These are phyloP conservation scores for Hafferia zeledoni DNA, from an alignment of 2,797 vertebrate species.

Conservation along the genomic window DNA sequence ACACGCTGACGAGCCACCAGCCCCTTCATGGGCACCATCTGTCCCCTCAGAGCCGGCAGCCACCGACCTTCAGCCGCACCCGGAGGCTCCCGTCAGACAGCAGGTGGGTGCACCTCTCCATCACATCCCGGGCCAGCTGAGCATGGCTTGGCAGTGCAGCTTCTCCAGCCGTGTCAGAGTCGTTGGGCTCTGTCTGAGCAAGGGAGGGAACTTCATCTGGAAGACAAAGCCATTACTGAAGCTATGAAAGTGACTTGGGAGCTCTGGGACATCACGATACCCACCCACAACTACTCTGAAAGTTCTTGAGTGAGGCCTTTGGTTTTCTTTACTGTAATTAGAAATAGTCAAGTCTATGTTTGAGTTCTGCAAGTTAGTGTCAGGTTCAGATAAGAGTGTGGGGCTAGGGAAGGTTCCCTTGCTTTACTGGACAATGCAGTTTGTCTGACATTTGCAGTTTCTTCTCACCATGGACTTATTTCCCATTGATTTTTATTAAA, in stretches of 20 bases:
- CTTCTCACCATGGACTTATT: conserved; percentile 5
- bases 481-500: conserved; percentile 51
- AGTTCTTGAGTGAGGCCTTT: background rate
- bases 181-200: conserved; percentile 44
- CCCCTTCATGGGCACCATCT: background rate
- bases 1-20: accelerated
- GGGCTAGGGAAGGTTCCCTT: background rate
- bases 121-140: conserved; percentile 84
- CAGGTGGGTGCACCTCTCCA: conserved; percentile 90
- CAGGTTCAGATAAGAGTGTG: background rate
- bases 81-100: conserved; percentile 83
- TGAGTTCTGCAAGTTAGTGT: background rate
- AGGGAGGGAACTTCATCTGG: conserved; percentile 44
- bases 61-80: conserved; percentile 87
- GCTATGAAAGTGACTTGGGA: background rate
- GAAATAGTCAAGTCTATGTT: background rate
- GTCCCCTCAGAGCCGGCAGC: background rate
- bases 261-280: background rate
- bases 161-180: conserved; percentile 60
- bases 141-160: conserved; percentile 81
- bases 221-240: conserved; percentile 12
- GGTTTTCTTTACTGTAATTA: background rate
- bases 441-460: conserved; percentile 38
- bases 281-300: background rate
- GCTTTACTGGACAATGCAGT: background rate